Conservation (phyloP, 2,113 vertebrate genomes). For the Catharus minimus region DNA sequence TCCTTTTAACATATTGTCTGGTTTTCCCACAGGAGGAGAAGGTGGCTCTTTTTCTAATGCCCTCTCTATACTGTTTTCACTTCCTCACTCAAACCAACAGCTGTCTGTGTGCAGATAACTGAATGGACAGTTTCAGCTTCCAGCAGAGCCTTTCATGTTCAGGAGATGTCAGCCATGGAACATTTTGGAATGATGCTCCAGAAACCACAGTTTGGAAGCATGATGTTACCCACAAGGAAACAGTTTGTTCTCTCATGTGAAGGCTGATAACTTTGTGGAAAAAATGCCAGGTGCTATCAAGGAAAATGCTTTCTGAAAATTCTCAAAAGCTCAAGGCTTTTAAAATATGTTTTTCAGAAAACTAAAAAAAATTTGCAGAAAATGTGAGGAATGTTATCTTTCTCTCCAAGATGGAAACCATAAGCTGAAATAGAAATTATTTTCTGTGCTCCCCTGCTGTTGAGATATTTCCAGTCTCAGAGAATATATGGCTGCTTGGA, state of each 20-base stretch:
- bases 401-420: neutral
- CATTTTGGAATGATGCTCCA: neutral
- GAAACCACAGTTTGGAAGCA: neutral
- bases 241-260: neutral
- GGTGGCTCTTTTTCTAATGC: neutral
- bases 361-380: neutral
- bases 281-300: neutral
- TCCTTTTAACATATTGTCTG: neutral
- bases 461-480: neutral
- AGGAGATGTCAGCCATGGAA: neutral
- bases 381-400: neutral
- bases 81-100: neutral
- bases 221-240: neutral
- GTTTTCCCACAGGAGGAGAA: neutral
- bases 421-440: neutral
- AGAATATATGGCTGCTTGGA: neutral
- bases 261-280: constrained; percentile 4
- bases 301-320: neutral
- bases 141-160: neutral
- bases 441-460: neutral
- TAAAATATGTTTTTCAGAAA: neutral
- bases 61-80: neutral
- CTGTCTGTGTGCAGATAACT: neutral
- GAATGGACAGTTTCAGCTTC: neutral
- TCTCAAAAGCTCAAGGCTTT: neutral